Evolutionary conservation across 2,888 invertebrate genomes (phyloP), one percentile per base, ranked within the genome.

Genomic region (Tanytarsus gracilentus): DNA sequence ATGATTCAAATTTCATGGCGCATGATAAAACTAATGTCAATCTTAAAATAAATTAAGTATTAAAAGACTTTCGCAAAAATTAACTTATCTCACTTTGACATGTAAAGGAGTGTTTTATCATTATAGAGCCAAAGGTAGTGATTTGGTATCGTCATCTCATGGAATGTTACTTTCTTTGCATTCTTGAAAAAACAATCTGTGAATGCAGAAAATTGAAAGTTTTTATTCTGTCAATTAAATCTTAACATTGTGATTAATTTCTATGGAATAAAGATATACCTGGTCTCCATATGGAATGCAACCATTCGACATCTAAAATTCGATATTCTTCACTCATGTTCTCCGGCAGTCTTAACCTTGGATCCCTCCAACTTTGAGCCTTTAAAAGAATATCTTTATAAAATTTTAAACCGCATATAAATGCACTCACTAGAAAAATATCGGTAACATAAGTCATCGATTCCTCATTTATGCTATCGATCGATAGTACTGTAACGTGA

Each of bases 371-470:
- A 68, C 89, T 90, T 78, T 92, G 92, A 16, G 44, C 44, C 36
- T 36, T 36, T 3, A 36, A 36, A 2, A 1, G 14, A 4, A n/a
- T 33, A 14, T 3, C 4, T 2, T 3, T 33, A 3, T 33, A n/a
- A 33, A 33, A 33, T 3, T n/a, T 33, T 33, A 2, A 33, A 33
- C 4, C 2, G n/a, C 5, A 33, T 11, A 4, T n/a, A n/a, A n/a
- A n/a, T n/a, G n/a, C n/a, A n/a, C 36, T 36, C 63, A 92, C 91
- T 67, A 93, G 79, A 74, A 92, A 93, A 72, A 93, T 88, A 69
- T 93, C 92, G 16, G 92, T 91, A 64, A 92, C 91, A 74, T 92
- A 93, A 1, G 93, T 93, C 94, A 95, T 95, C 44, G 92, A 92
- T 73, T 93, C 92, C 72, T 94, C 95, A 70, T 94, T 92, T 65